Percentiles rank a stretch among this genome's conserved stretches.
phyloP scores from a whole-genome alignment of 2,113 vertebrate genomes.

The Cyphomyrus plagiostoma region DNA sequence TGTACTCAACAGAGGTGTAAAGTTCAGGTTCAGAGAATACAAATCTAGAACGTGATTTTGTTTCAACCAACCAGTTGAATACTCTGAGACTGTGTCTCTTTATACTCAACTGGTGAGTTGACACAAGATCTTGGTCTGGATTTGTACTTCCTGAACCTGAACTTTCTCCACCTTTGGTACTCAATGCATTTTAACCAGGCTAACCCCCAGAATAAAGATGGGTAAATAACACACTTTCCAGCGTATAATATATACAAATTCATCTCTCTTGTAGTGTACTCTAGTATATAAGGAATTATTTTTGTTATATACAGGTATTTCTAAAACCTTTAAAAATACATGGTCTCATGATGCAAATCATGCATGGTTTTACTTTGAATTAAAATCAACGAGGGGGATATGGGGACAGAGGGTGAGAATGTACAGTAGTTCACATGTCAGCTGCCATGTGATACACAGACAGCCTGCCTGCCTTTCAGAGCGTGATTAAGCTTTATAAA shows the following conservation, averaged over 20 bases:
- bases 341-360: not conserved
- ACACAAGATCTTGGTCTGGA: too few species aligned
- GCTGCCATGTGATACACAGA: not conserved
- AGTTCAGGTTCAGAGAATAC: too few species aligned
- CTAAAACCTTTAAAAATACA: not conserved
- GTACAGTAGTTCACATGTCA: not conserved
- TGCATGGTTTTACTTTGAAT: not conserved
- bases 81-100: too few species aligned
- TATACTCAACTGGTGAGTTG: too few species aligned
- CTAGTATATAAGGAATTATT: not conserved
- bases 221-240: not conserved
- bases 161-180: not conserved
- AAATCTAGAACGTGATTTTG: too few species aligned
- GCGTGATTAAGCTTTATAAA: not conserved
- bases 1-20: not conserved
- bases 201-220: not conserved
- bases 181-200: not conserved
- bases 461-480: not conserved
- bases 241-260: not conserved
- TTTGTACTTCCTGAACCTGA: too few species aligned
- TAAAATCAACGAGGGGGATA: not conserved
- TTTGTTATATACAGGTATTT: not conserved
- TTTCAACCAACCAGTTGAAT: too few species aligned
- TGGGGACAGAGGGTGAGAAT: not conserved
- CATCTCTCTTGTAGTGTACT: not conserved